phyloP scores from a whole-genome alignment of 2,888 invertebrate species.

The Pilophorus perplexus region DNA sequence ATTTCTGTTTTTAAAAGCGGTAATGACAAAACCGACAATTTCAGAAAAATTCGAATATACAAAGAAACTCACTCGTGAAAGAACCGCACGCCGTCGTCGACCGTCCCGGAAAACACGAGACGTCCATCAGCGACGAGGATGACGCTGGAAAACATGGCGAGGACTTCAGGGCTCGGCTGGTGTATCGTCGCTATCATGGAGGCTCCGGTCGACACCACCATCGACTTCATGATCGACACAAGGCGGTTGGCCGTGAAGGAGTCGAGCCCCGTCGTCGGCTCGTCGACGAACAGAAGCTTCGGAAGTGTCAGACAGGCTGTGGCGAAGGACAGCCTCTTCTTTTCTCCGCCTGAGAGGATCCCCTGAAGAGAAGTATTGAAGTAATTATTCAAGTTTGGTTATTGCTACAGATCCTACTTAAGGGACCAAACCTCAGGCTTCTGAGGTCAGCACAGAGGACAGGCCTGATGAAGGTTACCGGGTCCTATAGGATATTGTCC shows the following conservation, averaged over 20 bases:
- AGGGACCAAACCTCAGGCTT: too few species aligned
- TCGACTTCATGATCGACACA: slow-evolving; percentile 65
- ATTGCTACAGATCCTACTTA: too few species aligned
- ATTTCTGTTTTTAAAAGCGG: too few species aligned
- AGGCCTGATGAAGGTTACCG: too few species aligned
- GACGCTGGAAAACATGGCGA: slow-evolving; percentile 75
- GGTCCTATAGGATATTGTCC: too few species aligned
- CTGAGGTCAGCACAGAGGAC: too few species aligned
- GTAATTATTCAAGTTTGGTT: too few species aligned
- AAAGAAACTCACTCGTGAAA: slow-evolving; percentile 15
- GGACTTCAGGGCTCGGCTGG: slow-evolving; percentile 86
- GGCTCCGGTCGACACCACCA: slow-evolving; percentile 70
- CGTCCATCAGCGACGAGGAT: slow-evolving; percentile 83
- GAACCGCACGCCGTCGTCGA: slow-evolving; percentile 63
- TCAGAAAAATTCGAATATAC: too few species aligned
- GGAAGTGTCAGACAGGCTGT: slow-evolving; percentile 90
- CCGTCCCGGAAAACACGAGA: slow-evolving; percentile 77
- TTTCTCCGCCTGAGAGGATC: slow-evolving; percentile 87
- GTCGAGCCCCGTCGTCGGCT: slow-evolving; percentile 87
- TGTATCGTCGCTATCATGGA: slow-evolving; percentile 92
- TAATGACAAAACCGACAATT: not conserved
- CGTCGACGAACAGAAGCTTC: slow-evolving; percentile 88
- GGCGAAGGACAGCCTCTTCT: slow-evolving; percentile 88
- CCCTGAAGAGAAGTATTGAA: slow-evolving; percentile 40
- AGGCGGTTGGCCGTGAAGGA: slow-evolving; percentile 88